These are phyloP conservation scores for Amphilophus citrinellus DNA, from an alignment of 2,113 vertebrate species.

Conservation along the genomic window DNA sequence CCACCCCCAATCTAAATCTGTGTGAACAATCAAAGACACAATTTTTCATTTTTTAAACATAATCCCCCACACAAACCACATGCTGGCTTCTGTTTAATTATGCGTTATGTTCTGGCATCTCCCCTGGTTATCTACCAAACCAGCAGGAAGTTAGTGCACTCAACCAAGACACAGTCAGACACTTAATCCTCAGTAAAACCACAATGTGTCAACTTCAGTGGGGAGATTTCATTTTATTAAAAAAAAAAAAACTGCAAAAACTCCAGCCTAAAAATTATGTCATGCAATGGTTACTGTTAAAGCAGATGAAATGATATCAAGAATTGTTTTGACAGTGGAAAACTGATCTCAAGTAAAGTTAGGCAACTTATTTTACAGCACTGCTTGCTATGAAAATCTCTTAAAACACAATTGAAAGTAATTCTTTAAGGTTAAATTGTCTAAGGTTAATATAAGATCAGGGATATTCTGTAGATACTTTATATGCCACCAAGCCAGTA, in stretches of 20 bases:
- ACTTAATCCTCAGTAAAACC: slow-evolving; percentile 16
- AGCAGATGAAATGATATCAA: not conserved
- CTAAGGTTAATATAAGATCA: not conserved
- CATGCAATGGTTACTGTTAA: not conserved
- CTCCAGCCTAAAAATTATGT: not conserved
- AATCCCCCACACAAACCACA: not conserved
- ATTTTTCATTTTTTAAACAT: not conserved
- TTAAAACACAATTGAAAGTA: slow-evolving; percentile 4
- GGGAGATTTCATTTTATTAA: not conserved
- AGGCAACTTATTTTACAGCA: too few species aligned
- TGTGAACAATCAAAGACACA: not conserved
- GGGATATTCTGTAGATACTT: not conserved
- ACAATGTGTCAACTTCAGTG: not conserved
- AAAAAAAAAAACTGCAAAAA: not conserved
- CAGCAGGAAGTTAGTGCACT: not conserved
- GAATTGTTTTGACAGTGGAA: not conserved
- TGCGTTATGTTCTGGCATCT: slow-evolving; percentile 7
- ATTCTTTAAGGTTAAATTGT: not conserved
- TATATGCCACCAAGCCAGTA: not conserved
- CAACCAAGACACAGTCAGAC: slow-evolving; percentile 10
- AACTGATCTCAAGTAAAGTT: too few species aligned
- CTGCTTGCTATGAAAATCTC: not conserved
- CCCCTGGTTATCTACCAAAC: slow-evolving; percentile 12
- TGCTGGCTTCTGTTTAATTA: not conserved
- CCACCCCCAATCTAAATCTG: not conserved